A percentile compares a stretch with the other conserved stretches of the same genome.
phyloP scores from a whole-genome alignment of 2,888 invertebrate species.

The Spodoptera picta region DNA sequence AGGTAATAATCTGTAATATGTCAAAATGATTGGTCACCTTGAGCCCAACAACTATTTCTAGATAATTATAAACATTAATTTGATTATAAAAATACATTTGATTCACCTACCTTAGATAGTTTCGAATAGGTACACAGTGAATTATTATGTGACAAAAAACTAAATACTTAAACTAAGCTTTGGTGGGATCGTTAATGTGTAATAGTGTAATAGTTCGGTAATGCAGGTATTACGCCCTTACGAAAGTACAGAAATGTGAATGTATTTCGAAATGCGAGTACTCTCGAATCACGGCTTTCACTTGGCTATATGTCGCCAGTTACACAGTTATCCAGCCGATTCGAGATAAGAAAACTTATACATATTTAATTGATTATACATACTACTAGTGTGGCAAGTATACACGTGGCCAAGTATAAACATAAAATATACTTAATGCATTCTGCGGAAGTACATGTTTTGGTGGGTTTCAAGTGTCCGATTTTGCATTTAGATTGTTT shows the following conservation, averaged over 20 bases:
- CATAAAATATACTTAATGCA: constrained; percentile 42
- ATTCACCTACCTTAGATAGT: constrained; percentile 64
- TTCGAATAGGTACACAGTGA: constrained; percentile 55
- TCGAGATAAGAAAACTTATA: constrained; percentile 37
- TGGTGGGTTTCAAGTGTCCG: constrained; percentile 76
- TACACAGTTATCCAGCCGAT: constrained; percentile 26
- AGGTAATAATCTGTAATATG: too few relatives aligned
- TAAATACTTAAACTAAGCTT: constrained; percentile 86
- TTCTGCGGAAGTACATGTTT: constrained; percentile 55
- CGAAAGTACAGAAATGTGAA: constrained; percentile 49
- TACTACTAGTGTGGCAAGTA: constrained; percentile 59
- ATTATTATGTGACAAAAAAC: constrained; percentile 73
- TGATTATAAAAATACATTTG: constrained; percentile 69
- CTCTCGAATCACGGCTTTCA: constrained; percentile 42
- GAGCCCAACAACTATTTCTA: constrained; percentile 34
- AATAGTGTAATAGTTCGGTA: constrained; percentile 75
- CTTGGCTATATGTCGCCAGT: constrained; percentile 28
- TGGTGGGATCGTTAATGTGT: constrained; percentile 87
- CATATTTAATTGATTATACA: constrained; percentile 34
- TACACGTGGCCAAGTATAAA: constrained; percentile 44
- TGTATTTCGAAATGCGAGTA: constrained; percentile 52
- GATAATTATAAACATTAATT: constrained; percentile 31
- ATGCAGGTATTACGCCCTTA: constrained; percentile 61
- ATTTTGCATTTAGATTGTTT: constrained; percentile 67
- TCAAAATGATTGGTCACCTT: constrained; percentile 1